Evolutionary conservation across 1,140 invertebrate genomes (phyloP), one percentile per base, ranked within the genome.

Genomic region (Lucilia cuprina): DNA sequence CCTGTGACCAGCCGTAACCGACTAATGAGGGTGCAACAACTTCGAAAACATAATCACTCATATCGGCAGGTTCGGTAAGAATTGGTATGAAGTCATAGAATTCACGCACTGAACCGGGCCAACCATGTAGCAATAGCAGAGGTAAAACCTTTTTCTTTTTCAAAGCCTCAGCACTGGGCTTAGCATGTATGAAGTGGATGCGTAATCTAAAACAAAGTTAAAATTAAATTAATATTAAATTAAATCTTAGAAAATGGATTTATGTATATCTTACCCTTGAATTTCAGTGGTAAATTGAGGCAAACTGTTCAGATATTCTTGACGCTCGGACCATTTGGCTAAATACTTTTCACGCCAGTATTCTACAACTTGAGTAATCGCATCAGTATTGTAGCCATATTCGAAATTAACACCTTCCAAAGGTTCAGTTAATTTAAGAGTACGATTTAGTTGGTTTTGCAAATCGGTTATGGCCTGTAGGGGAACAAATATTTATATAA

Each of bases 41-140:
- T 89, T 97, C 96, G 86, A 97, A 95, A 2, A 94, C 94, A 86
- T 95, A 94, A 85, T 95, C 92, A 82, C 91, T 90, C 2, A 94
- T 91, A 13, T 93, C 93, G 30, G 92, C 88, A 75, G 93, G 91
- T 8, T 92, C 93, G 0, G 93, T 94, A 2, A 97, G 91, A 19
- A 95, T 85, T 1, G 95, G 95, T 80, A 96, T 95, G 0, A 97
- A 92, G 86, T 97, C 95, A 85, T 96, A 95, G 89, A 98, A 98
- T 90, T 98, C 96, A 12, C 95, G 92, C n/a, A 98, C 93, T 2
- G 96, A 97, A 30, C 97, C 97, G 5, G 97, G 97, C 97, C 97
- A 99, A 14, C 97, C 97, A 87, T 98, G 97, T 0, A 96, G 86
- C 3, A 98, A 49, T 0, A 98, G 87, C 55, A 97, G 34, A 0